Evolutionary conservation across 2,113 vertebrate genomes (phyloP).

Genomic region (Phrynosoma blainvillii): DNA sequence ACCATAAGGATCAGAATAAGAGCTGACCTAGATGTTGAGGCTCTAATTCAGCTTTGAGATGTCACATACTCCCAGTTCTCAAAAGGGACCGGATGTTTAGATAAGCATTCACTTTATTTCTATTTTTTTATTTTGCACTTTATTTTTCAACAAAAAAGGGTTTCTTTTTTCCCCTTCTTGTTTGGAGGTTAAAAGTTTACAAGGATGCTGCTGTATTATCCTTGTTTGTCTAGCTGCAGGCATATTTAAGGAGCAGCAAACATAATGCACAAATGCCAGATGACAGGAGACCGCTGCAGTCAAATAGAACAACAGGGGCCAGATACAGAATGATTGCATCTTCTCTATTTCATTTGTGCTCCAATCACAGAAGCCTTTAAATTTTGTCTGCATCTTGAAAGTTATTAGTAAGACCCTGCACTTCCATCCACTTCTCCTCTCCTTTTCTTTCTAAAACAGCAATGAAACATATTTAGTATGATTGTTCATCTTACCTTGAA

Average conservation of each 20-base stretch:
- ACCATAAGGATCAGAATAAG: background rate
- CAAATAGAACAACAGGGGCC: conserved; percentile 41
- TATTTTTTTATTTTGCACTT: background rate
- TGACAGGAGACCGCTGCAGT: conserved; percentile 37
- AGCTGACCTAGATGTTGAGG: background rate
- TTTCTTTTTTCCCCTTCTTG: background rate
- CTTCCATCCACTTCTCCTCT: background rate
- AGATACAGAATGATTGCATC: conserved; percentile 40
- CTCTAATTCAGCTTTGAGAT: background rate
- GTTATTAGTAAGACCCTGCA: background rate
- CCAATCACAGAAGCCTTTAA: conserved; percentile 3
- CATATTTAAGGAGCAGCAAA: conserved; percentile 23
- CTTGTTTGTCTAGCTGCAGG: conserved; percentile 22
- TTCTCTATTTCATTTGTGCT: conserved; percentile 19
- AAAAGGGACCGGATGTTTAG: background rate
- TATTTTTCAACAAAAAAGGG: background rate
- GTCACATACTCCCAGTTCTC: background rate
- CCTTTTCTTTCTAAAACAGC: background rate
- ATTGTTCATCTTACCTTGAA: conserved; percentile 1
- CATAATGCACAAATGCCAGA: conserved; percentile 38
- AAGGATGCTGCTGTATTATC: background rate
- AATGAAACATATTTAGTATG: background rate
- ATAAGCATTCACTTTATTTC: background rate
- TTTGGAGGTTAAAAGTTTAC: background rate
- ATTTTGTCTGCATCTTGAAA: conserved; percentile 10